phyloP scores from a whole-genome alignment of 1,140 invertebrate species.

The Drosophila virilis region DNA sequence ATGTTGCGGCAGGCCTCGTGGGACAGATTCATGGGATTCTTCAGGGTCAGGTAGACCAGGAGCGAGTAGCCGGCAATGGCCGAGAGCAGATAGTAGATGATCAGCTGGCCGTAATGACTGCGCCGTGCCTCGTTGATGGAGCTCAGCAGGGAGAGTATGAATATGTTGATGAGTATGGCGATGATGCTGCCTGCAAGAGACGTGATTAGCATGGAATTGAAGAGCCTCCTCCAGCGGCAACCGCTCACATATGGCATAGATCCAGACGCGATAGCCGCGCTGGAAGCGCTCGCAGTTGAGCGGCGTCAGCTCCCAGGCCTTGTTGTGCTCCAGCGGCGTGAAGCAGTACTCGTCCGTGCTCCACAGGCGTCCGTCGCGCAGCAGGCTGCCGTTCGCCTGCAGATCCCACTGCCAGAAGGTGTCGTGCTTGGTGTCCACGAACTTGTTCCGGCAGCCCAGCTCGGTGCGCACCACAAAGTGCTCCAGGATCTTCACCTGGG shows the following conservation, averaged over 20 bases:
- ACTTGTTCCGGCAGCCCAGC: conserved; percentile 68
- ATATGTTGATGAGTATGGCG: conserved; percentile 74
- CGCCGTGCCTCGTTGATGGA: conserved; percentile 66
- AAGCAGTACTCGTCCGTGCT: conserved; percentile 76
- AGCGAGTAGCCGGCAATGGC: conserved; percentile 59
- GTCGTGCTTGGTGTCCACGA: conserved; percentile 67
- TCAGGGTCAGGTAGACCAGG: conserved; percentile 68
- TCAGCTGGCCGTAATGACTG: conserved; percentile 68
- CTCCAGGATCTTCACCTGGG: conserved; percentile 57
- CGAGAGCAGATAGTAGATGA: conserved; percentile 73
- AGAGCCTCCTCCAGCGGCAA: background rate
- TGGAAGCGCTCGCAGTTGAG: conserved; percentile 77
- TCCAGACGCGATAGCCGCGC: conserved; percentile 74
- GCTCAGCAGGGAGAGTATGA: conserved; percentile 59
- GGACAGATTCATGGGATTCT: conserved; percentile 73
- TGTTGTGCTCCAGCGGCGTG: conserved; percentile 69
- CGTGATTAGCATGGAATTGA: background rate
- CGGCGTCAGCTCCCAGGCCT: conserved; percentile 65
- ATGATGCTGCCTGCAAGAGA: conserved; percentile 59
- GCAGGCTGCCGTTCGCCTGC: conserved; percentile 53
- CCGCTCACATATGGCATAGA: conserved; percentile 75
- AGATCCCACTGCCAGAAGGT: conserved; percentile 72
- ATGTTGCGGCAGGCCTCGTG: conserved; percentile 70
- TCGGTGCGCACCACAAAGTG: conserved; percentile 67
- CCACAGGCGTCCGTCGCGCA: conserved; percentile 59